These are phyloP conservation scores for Harpagoxenus sublaevis DNA, from an alignment of 2,888 invertebrate species.

Conservation along the genomic window DNA sequence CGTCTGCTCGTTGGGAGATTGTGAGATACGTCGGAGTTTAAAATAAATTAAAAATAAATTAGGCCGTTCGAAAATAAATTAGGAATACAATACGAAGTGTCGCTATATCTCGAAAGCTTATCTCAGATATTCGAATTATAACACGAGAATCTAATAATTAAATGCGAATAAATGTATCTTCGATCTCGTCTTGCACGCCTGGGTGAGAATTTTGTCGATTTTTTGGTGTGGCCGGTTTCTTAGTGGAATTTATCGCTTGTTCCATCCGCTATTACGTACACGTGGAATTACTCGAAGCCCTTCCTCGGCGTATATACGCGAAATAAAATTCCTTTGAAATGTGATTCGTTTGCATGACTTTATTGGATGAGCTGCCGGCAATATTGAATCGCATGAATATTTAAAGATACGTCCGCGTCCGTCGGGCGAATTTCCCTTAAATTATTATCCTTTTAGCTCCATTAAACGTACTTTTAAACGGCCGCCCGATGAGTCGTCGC, in stretches of 20 bases:
- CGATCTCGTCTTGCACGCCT: not conserved
- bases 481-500: slow-evolving; percentile 60
- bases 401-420: slow-evolving; percentile 71
- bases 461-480: slow-evolving; percentile 75
- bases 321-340: slow-evolving; percentile 57
- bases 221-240: slow-evolving; percentile 16
- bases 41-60: slow-evolving; percentile 37
- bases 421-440: slow-evolving; percentile 66
- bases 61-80: slow-evolving; percentile 15
- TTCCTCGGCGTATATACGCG: slow-evolving; percentile 17
- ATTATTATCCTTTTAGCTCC: slow-evolving; percentile 76
- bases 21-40: slow-evolving; percentile 6
- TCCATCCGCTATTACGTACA: slow-evolving; percentile 39
- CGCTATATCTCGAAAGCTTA: slow-evolving; percentile 22
- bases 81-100: not conserved
- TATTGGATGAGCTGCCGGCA: slow-evolving; percentile 63
- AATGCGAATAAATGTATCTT: slow-evolving; percentile 28
- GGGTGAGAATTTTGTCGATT: slow-evolving; percentile 23
- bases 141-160: slow-evolving; percentile 27
- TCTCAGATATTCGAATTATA: slow-evolving; percentile 18
- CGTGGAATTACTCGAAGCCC: slow-evolving; percentile 18
- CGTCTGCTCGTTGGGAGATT: not conserved
- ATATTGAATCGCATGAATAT: slow-evolving; percentile 78
- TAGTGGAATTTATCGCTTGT: slow-evolving; percentile 37
- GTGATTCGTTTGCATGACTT: slow-evolving; percentile 67